A percentile compares a stretch with the other conserved stretches of the same genome.
Conservation (phyloP, 2,113 vertebrate species). For the Nettapus auritus region DNA sequence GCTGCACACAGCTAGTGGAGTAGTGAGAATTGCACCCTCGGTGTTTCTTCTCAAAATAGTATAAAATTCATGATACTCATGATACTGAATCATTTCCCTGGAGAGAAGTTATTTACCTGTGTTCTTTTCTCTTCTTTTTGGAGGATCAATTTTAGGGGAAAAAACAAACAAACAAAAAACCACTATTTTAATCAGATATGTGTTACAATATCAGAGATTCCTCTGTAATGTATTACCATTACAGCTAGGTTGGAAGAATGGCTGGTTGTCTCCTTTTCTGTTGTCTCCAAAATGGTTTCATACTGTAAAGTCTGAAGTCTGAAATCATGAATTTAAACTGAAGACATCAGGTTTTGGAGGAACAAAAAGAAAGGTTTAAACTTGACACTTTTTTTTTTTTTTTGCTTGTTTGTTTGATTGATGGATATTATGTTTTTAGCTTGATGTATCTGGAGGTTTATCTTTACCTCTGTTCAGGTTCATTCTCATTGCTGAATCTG, state of each 20-base stretch:
- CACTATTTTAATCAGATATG: neutral
- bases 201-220: neutral
- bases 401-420: neutral
- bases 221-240: neutral
- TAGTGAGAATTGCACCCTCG: neutral
- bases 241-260: neutral
- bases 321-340: neutral
- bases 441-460: neutral
- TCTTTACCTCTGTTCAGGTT: neutral
- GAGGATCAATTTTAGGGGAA: neutral
- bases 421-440: neutral
- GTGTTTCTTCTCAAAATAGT: neutral
- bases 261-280: neutral
- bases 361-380: slow-evolving; percentile 6
- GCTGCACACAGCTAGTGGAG: neutral
- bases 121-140: neutral
- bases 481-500: neutral
- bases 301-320: neutral
- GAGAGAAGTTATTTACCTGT: neutral
- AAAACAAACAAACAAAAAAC: neutral
- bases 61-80: neutral
- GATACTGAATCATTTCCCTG: neutral
- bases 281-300: neutral
- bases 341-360: neutral
- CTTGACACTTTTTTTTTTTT: neutral